Conservation (phyloP, 2,113 vertebrate species). For the Sebastes fasciatus region DNA sequence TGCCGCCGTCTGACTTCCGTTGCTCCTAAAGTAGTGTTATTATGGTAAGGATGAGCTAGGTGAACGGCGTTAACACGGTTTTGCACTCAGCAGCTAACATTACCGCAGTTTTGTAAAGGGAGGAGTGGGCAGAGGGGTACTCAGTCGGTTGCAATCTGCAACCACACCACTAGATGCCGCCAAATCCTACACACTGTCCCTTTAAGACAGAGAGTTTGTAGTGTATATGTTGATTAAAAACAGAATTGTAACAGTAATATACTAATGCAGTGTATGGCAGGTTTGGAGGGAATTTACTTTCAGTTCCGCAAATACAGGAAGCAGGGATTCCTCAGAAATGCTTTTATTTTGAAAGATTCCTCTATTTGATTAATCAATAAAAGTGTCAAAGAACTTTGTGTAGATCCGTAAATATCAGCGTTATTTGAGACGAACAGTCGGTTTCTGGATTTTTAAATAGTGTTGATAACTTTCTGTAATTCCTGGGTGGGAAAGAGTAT, state of each 20-base stretch:
- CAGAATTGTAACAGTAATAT: neutral
- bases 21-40: no score
- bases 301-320: neutral
- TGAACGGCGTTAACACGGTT: no score
- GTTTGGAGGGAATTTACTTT: slow-evolving; percentile 29
- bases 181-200: no score
- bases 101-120: no score
- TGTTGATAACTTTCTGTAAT: slow-evolving; percentile 10
- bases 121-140: no score
- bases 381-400: neutral
- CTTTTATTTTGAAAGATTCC: slow-evolving; percentile 11
- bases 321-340: neutral
- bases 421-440: neutral
- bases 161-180: no score
- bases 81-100: no score
- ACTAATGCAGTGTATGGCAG: neutral
- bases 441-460: neutral
- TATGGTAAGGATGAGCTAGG: no score
- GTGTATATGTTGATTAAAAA: neutral
- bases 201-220: neutral
- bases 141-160: no score
- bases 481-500: slow-evolving; percentile 1
- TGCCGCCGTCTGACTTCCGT: no score
- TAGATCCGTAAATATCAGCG: neutral
- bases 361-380: neutral